Conservation (phyloP, 2,797 vertebrate genomes). For the Microchirus variegatus region DNA sequence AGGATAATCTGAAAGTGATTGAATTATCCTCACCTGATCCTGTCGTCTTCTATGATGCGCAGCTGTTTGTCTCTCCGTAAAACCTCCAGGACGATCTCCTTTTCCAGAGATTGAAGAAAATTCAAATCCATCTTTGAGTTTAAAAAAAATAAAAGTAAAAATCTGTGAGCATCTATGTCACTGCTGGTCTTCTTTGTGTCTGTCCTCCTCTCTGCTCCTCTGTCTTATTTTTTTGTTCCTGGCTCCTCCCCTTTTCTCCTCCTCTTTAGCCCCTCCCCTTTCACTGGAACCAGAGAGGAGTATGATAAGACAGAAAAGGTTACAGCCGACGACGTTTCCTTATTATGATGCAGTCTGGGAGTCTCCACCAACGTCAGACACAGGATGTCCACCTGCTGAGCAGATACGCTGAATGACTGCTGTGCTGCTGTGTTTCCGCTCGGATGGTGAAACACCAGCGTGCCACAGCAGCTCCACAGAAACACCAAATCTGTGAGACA, state of each 20-base stretch:
- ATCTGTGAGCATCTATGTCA: constrained; percentile 8
- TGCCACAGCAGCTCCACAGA: too few relatives aligned
- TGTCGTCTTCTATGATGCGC: constrained; percentile 85
- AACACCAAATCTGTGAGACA: too few relatives aligned
- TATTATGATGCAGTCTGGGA: neutral
- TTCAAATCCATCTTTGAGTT: constrained; percentile 78
- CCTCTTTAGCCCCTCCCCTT: constrained; percentile 15
- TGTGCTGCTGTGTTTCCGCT: too few relatives aligned
- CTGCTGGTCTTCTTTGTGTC: constrained; percentile 23
- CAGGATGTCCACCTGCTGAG: constrained; percentile 2
- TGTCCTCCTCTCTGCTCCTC: constrained; percentile 17
- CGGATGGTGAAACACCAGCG: too few relatives aligned
- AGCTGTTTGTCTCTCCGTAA: constrained; percentile 87
- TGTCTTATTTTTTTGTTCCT: constrained; percentile 8
- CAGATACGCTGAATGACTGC: too few relatives aligned
- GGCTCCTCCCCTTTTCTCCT: constrained; percentile 34
- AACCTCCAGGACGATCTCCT: constrained; percentile 86
- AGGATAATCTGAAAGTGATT: neutral
- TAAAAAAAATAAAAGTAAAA: too few relatives aligned
- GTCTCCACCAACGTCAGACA: neutral
- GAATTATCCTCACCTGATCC: constrained; percentile 83
- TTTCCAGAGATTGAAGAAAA: constrained; percentile 84
- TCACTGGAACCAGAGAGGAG: constrained; percentile 25
- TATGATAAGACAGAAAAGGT: constrained; percentile 9
- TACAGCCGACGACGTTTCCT: neutral